Evolutionary conservation across 2,888 invertebrate genomes (phyloP).

Genomic region (Drosophila neoperkinsi): DNA sequence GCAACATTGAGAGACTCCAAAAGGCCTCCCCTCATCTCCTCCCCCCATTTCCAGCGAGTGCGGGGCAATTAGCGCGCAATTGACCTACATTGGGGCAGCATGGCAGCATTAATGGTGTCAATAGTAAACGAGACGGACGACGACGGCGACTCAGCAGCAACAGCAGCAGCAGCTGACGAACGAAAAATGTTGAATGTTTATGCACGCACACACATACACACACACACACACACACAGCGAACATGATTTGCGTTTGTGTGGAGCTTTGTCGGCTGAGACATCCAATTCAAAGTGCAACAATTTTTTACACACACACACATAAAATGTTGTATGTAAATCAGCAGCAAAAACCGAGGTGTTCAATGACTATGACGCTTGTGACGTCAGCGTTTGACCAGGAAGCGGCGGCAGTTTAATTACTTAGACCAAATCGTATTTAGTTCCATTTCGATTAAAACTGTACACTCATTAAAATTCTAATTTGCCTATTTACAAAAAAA

Average conservation of each 20-base stretch:
- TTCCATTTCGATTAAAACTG: neutral
- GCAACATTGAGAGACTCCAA: conserved; percentile 53
- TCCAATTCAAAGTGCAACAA: conserved; percentile 63
- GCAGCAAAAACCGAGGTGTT: conserved; percentile 1
- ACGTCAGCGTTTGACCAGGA: conserved; percentile 36
- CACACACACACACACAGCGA: neutral
- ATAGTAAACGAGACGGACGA: conserved; percentile 80
- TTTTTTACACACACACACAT: conserved; percentile 37
- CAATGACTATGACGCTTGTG: neutral
- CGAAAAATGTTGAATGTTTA: conserved; percentile 61
- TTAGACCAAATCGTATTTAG: neutral
- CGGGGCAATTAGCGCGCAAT: conserved; percentile 82
- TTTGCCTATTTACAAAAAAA: neutral
- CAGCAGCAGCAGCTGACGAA: conserved; percentile 46
- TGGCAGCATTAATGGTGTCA: conserved; percentile 80
- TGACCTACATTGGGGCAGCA: conserved; percentile 79
- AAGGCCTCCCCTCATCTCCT: neutral
- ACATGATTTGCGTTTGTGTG: conserved; percentile 6
- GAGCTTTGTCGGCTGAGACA: conserved; percentile 7
- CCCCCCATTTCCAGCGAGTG: conserved; percentile 56
- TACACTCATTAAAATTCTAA: neutral
- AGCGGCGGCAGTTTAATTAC: neutral
- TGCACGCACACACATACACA: conserved; percentile 48
- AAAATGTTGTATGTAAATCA: conserved; percentile 26
- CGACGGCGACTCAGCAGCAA: conserved; percentile 13